Base-by-base conservation (phyloP, 2,113 vertebrate genomes). In the Vanacampus margaritifer region DNA sequence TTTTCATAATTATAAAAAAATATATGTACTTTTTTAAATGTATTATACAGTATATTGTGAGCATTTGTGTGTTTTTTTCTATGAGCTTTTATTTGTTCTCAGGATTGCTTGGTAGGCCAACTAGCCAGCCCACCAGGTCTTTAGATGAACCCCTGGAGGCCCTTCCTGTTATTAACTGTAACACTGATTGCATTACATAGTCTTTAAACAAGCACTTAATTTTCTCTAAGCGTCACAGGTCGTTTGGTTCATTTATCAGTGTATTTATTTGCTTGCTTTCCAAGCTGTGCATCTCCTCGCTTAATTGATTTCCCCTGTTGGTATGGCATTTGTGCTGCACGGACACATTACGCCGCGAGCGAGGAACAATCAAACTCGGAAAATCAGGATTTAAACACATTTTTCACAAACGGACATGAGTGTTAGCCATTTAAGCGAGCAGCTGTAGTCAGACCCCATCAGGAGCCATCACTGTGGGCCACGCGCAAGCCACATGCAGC, bases 401-500 rank as follows among this genome's bases (percentile, higher is more conserved):
- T 69, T 71, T 65, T 78, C 73, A 68, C 43, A 69, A 79, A 58
- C 76, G 64, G 11, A 65, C 62, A 69, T 70, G 75, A 75, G 67
- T 68, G 73, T 75, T 87, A 81, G 43, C 13, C 26, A 81, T 84
- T 79, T 79, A 76, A 80, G 19, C 58, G 63, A 73, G 54, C 51
- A 70, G 76, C 68, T 64, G 84, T 83, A 85, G 69, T 81, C 69
- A 76, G 72, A 78, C 73, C 69, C 35, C 24, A 57, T 75, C 80
- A 86, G 74, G 73, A 23, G 10, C 74, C 86, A 80, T 90, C 87
- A 85, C 80, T 87, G 86, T 81, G 79, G 85, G 73, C 80, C 87
- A 84, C 81, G 80, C 84, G 76, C 74, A 81, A 78, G 72, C 86
- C 78, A 73, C 85, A 86, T 80, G 81, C 80, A 76, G 75, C 77